Percentiles rank a stretch among this genome's conserved stretches.
Evolutionary conservation across 2,797 vertebrate genomes (phyloP).

Genomic region (Chaenodraco wilsoni): DNA sequence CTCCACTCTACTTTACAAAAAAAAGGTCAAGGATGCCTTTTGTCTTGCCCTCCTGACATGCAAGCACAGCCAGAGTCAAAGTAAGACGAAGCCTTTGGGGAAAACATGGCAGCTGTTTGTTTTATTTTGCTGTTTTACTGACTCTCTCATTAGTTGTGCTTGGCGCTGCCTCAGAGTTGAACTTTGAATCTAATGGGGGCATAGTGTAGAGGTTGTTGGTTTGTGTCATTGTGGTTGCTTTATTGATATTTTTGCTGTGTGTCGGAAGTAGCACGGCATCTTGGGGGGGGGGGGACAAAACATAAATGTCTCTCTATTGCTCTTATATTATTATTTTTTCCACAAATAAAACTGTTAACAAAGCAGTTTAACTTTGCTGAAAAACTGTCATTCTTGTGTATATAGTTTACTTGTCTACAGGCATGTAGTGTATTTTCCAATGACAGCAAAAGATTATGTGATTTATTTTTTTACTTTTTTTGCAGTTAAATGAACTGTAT

Average conservation of each 20-base stretch:
- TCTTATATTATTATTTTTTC: conserved; percentile 7
- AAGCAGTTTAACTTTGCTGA: neutral
- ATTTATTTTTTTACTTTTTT: conserved; percentile 1
- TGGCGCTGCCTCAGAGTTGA: conserved; percentile 35
- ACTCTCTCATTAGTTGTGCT: conserved; percentile 33
- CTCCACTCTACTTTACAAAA: conserved; percentile 20
- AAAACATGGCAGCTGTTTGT: conserved; percentile 62
- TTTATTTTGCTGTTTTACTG: conserved; percentile 57
- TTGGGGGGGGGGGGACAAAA: conserved; percentile 25
- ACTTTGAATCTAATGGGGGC: conserved; percentile 19
- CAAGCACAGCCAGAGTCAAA: conserved; percentile 58
- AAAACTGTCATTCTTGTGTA: neutral
- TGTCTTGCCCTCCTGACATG: conserved; percentile 46
- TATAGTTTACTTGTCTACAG: neutral
- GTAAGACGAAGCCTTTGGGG: conserved; percentile 38
- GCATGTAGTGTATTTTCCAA: neutral
- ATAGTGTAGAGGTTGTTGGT: conserved; percentile 23
- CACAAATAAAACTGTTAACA: neutral
- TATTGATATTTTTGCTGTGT: conserved; percentile 33
- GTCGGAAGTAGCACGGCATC: conserved; percentile 26
- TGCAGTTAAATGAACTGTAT: conserved; percentile 5
- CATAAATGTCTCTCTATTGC: neutral
- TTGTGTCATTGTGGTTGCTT: conserved; percentile 35
- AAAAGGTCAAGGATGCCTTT: conserved; percentile 50
- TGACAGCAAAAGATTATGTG: neutral